Evolutionary conservation across 1,140 invertebrate species (phyloP), one percentile per base, ranked within the genome.

Genomic region (Potamilus streckersoni): DNA sequence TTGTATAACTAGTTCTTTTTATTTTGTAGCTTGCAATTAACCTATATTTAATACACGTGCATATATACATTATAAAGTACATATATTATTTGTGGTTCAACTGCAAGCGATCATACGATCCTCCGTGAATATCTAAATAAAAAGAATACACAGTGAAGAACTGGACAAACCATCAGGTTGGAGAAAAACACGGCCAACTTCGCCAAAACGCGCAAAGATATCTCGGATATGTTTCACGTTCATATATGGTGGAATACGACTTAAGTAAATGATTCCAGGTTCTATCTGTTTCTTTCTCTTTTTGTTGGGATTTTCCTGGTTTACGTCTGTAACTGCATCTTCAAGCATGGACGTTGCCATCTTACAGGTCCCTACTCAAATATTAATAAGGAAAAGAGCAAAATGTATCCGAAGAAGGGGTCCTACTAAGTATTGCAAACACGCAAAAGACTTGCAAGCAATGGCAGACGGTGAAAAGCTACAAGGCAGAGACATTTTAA

Each of bases 261-360:
- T 77, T 49, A 77, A 59, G 59, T 77, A 77, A 13, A 77, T 77
- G 57, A 77, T 77, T 3, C 75, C 75, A 14, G 19, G 63, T 60
- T 76, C 23, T 38, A 49, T 58, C 17, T 49, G 19, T 20, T 65
- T 71, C 38, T 71, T 76, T 23, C 31, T 69, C 58, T 76, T 70
- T 71, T 71, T 71, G 11, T 4, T 49, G 0, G 11, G 4, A 4
- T 49, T 49, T 49, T 49, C 38, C 38, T 49, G 38, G 38, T 49
- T 49, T 49, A 49, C 38, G 6, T 49, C 11, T 49, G 38, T 8
- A 11, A 49, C 38, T 49, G 11, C 6, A 8, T 49, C 38, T 49
- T 49, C 38, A 11, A 0, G 38, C 38, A 49, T 49, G 38, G 38
- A 49, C 4, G 38, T 49, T 49, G 38, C 38, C 38, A 49, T 49